Conservation (phyloP, 2,797 vertebrate genomes). For the Delichon dasypus region DNA sequence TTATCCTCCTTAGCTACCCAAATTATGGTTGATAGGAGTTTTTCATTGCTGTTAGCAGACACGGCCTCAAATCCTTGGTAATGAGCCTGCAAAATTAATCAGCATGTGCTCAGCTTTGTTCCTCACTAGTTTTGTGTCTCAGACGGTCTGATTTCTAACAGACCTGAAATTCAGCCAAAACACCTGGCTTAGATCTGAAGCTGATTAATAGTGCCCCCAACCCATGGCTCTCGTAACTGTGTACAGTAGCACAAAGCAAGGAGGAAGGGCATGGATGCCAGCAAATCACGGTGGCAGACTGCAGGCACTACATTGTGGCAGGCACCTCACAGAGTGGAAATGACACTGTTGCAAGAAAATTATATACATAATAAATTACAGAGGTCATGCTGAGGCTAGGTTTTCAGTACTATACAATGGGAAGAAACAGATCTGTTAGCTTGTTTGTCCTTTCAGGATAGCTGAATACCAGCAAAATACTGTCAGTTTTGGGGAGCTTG, state of each 20-base stretch:
- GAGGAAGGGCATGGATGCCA: neutral
- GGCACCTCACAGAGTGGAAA: neutral
- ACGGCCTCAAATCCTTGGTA: neutral
- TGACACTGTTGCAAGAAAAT: neutral
- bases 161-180: neutral
- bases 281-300: neutral
- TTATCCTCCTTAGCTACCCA: neutral
- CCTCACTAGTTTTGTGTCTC: neutral
- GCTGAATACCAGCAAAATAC: neutral
- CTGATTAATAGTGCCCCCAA: neutral
- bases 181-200: neutral
- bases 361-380: neutral
- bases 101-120: neutral
- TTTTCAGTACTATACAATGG: neutral
- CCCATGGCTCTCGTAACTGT: neutral
- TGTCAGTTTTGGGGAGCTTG: neutral
- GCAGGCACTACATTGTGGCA: neutral
- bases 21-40: rapidly evolving
- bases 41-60: neutral
- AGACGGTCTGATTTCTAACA: neutral
- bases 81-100: neutral
- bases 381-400: neutral
- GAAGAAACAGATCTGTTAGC: neutral
- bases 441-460: neutral
- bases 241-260: rapidly evolving